These are phyloP conservation scores for Zhuqinia jingwanae DNA, from an alignment of 2,888 invertebrate genomes.

Conservation along the genomic window DNA sequence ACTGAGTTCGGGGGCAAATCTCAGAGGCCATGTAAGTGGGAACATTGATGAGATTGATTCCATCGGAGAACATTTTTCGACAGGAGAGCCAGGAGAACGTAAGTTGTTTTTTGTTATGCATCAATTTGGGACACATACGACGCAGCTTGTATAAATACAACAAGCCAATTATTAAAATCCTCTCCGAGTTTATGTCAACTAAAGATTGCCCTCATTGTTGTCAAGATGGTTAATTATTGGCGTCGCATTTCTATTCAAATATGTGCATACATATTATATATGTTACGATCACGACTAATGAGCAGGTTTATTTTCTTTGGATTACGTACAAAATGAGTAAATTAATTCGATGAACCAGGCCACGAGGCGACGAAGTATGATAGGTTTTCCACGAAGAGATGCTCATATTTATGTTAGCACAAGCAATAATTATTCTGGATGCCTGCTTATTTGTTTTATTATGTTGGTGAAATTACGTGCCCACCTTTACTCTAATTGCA, in stretches of 20 bases:
- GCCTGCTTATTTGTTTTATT: no score
- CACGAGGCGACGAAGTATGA: background rate
- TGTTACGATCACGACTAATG: background rate
- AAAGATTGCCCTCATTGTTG: no score
- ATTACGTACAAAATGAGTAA: background rate
- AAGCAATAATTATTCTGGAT: background rate
- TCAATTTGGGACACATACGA: no score
- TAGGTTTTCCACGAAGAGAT: background rate
- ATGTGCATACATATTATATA: no score
- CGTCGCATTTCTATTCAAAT: background rate
- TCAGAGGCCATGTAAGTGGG: background rate
- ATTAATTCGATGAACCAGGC: background rate
- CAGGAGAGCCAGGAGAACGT: slow-evolving; percentile 16
- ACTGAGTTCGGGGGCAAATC: background rate
- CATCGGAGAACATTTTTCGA: slow-evolving; percentile 15
- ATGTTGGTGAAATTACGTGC: no score
- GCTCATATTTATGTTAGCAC: background rate
- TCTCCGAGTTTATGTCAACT: no score
- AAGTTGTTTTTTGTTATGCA: background rate
- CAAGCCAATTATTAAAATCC: no score
- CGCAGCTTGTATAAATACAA: no score
- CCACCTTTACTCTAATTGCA: no score
- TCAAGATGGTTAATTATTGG: slow-evolving; percentile 3
- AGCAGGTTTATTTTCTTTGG: background rate
- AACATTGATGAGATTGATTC: slow-evolving; percentile 52